Evolutionary conservation across 2,113 vertebrate genomes (phyloP), one percentile per base, ranked within the genome.

Genomic region (Blennius ocellaris): DNA sequence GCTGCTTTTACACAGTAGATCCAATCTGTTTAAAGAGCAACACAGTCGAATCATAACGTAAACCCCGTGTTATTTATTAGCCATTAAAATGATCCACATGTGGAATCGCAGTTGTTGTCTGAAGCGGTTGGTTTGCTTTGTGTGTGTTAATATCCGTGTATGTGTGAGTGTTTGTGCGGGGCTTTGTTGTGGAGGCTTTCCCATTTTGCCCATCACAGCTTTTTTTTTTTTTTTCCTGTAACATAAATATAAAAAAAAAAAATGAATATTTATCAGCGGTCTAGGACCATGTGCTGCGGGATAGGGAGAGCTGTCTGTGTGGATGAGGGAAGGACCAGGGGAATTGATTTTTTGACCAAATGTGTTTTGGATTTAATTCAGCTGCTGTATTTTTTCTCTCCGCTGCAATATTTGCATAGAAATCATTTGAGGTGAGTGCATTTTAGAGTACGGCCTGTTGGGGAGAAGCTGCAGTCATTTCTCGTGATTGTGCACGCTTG

Each of bases 321-420:
- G 65, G 60, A 72, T 69, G 69, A 68, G 66, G 38, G 49, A 59
- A 73, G 64, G 63, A 75, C 69, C 86, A 75, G 68, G 89, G 89
- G 92, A 94, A 95, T 94, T 95, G 94, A 96, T 96, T 96, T 96
- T 96, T 94, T 92, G 84, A 92, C 92, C 93, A 96, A 94, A 93
- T 94, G 90, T 92, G 91, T 92, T 95, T 94, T 91, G 92, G 86
- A 90, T 93, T 94, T 93, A 90, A 93, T 60, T 87, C 87, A 92
- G 63, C 80, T 87, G 82, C 89, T 79, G 90, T 84, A 73, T 30
- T 87, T 90, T 92, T 91, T n/a, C n/a, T 84, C 87, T 68, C 83
- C 21, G 16, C 52, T 44, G 45, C 78, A 82, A 11, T 90, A 94
- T 95, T 95, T 96, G 92, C 92, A 94, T 95, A 94, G 94, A 95